These are phyloP conservation scores for Taeniopygia guttata DNA, from an alignment of 2,797 vertebrate species.

Conservation along the genomic window DNA sequence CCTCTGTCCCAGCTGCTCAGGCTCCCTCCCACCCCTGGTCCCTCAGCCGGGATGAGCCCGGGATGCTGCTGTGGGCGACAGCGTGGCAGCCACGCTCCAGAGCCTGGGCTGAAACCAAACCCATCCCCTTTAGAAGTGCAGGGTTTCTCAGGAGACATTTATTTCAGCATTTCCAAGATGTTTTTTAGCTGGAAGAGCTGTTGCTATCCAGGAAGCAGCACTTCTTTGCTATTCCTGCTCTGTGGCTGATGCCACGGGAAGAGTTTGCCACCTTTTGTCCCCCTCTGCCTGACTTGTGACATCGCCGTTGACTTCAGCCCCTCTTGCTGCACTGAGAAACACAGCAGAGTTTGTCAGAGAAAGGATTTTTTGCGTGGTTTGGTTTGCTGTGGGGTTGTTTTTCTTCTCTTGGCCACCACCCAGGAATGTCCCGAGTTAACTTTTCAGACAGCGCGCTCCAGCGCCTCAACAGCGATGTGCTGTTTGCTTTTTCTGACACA, in stretches of 20 bases:
- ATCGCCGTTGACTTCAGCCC: background rate
- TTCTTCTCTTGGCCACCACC: background rate
- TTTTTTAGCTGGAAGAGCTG: background rate
- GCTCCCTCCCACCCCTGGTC: background rate
- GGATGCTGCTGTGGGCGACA: accelerated
- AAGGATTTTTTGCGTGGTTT: background rate
- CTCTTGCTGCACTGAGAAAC: background rate
- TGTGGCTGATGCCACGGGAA: accelerated
- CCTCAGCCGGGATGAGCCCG: accelerated
- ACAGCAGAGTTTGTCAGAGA: background rate
- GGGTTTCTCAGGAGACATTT: background rate
- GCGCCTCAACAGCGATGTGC: background rate
- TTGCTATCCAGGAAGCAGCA: background rate
- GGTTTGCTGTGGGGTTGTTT: background rate
- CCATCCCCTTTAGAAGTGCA: background rate
- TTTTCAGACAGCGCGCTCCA: background rate
- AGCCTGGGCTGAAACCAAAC: background rate
- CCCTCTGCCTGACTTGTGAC: accelerated
- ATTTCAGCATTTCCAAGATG: background rate
- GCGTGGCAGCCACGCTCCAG: background rate
- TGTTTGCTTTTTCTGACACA: background rate
- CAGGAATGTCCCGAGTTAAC: conserved; percentile 28
- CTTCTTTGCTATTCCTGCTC: background rate
- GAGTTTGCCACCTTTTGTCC: background rate
- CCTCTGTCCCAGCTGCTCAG: background rate